These are phyloP conservation scores for Notamacropus eugenii DNA, from an alignment of 2,797 vertebrate genomes.

Conservation along the genomic window DNA sequence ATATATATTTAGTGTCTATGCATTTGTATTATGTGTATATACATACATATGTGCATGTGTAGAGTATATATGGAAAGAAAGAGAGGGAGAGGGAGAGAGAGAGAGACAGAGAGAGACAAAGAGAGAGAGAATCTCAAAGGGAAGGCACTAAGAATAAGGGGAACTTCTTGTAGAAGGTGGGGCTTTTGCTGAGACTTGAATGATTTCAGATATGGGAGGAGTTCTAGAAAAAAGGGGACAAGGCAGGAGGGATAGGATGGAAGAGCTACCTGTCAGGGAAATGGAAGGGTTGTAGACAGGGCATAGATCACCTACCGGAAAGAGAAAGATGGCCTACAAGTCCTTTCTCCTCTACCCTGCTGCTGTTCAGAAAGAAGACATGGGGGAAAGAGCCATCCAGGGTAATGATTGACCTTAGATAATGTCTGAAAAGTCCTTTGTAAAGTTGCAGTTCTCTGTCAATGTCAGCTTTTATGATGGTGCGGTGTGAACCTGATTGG, in stretches of 20 bases:
- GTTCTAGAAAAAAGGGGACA: background rate
- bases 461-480: background rate
- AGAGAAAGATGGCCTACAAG: background rate
- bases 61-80: background rate
- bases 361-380: background rate
- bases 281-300: background rate
- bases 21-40: too few relatives aligned
- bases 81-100: too few relatives aligned
- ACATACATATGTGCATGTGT: too few relatives aligned
- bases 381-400: background rate
- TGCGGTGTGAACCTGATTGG: background rate
- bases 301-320: background rate
- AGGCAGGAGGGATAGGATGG: background rate
- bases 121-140: background rate
- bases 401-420: background rate
- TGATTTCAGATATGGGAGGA: background rate
- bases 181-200: background rate
- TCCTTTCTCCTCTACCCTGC: background rate
- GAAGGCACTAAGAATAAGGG: background rate
- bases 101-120: background rate
- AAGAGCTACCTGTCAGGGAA: background rate
- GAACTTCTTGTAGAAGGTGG: background rate
- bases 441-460: background rate
- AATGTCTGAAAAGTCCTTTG: background rate
- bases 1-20: too few relatives aligned